Percentiles rank a stretch among this genome's conserved stretches.
Conservation (phyloP, 2,113 vertebrate species). For the Xyrauchen texanus region DNA sequence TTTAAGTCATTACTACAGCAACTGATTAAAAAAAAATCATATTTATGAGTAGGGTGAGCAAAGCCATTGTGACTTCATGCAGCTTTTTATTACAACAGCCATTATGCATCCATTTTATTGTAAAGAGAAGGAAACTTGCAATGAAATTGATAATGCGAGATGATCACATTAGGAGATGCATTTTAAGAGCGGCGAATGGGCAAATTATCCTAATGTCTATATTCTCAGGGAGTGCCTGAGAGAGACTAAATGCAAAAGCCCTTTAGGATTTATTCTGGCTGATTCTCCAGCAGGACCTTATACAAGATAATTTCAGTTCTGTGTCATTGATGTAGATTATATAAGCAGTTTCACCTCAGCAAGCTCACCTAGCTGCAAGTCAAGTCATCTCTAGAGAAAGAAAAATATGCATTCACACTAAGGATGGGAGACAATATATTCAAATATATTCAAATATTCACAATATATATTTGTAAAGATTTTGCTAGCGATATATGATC, state of each 20-base stretch:
- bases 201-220: conserved; percentile 13
- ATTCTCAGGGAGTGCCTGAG: neutral
- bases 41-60: no score
- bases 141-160: conserved; percentile 13
- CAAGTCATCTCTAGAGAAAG: conserved; percentile 2
- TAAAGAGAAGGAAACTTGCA: conserved; percentile 17
- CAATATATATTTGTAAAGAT: no score
- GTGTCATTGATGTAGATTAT: conserved; percentile 22
- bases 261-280: conserved; percentile 24
- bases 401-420: neutral
- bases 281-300: conserved; percentile 17
- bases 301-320: conserved; percentile 5
- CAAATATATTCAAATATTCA: neutral
- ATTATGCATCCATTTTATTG: conserved; percentile 23
- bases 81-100: neutral
- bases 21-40: no score
- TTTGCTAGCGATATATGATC: no score
- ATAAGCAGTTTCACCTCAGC: conserved; percentile 10
- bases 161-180: neutral
- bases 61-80: neutral
- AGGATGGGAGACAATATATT: neutral
- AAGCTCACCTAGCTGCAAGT: neutral
- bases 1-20: no score
- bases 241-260: conserved; percentile 4
- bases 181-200: conserved; percentile 21